Evolutionary conservation across 2,113 vertebrate species (phyloP).

Genomic region (Saguinus imperator): DNA sequence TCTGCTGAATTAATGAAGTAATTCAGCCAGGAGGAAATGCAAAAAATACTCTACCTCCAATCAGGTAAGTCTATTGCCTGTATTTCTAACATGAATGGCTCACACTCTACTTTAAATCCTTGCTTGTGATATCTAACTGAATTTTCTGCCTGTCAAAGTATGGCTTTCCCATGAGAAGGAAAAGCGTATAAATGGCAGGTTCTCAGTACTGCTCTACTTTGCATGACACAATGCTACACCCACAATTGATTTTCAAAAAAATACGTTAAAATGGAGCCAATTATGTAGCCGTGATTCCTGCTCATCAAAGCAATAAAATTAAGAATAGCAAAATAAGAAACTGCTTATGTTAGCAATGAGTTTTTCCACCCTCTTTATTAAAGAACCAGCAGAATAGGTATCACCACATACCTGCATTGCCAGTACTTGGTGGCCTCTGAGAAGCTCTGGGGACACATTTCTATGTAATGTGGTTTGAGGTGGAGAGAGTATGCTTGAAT

Average conservation of each 20-base stretch:
- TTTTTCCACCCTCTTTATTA: not conserved
- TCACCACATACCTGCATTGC: constrained; percentile 88
- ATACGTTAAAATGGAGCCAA: not conserved
- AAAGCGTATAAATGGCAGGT: not conserved
- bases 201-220: not conserved
- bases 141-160: not conserved
- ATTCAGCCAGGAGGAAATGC: not conserved
- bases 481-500: constrained; percentile 95
- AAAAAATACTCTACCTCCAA: not conserved
- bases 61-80: not conserved
- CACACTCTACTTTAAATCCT: not conserved
- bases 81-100: not conserved
- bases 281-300: not conserved
- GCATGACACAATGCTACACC: not conserved
- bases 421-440: constrained; percentile 94
- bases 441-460: constrained; percentile 93
- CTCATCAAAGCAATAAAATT: not conserved
- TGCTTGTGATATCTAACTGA: not conserved
- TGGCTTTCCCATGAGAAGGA: not conserved
- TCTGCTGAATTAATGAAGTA: not conserved
- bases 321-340: not conserved
- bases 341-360: not conserved
- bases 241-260: not conserved
- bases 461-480: constrained; percentile 93
- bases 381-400: not conserved